These are phyloP conservation scores for Apodemia duryi DNA, from an alignment of 2,888 invertebrate genomes.

Conservation along the genomic window DNA sequence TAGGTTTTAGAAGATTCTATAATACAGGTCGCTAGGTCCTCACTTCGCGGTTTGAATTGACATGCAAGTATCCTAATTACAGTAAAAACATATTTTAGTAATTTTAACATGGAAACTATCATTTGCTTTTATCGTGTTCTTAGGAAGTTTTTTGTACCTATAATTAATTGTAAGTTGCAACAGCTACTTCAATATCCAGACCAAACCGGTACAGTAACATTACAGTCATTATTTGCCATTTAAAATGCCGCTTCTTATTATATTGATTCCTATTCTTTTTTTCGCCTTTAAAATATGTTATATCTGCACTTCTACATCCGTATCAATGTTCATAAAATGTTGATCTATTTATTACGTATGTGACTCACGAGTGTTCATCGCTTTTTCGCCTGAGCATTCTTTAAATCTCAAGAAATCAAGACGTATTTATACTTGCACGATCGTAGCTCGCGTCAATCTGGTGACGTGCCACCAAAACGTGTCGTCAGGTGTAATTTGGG, in stretches of 20 bases:
- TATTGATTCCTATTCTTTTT: neutral
- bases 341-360: constrained; percentile 37
- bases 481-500: constrained; percentile 49
- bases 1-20: no score
- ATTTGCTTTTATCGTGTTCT: no score
- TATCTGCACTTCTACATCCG: neutral
- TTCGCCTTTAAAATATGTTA: neutral
- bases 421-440: constrained; percentile 32
- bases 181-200: no score
- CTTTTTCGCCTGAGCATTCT: constrained; percentile 31
- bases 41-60: no score
- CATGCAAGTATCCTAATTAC: no score
- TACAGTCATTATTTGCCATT: no score
- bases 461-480: constrained; percentile 40
- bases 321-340: constrained; percentile 24
- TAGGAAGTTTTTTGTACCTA: no score
- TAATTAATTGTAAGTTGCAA: no score
- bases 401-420: constrained; percentile 30
- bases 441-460: constrained; percentile 32
- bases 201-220: no score
- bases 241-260: neutral
- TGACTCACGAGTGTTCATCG: constrained; percentile 37
- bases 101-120: no score
- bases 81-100: no score
- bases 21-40: no score